Percentiles rank a stretch among this genome's conserved stretches.
Evolutionary conservation across 2,888 invertebrate genomes (phyloP).

Genomic region (Xestia ashworthii): DNA sequence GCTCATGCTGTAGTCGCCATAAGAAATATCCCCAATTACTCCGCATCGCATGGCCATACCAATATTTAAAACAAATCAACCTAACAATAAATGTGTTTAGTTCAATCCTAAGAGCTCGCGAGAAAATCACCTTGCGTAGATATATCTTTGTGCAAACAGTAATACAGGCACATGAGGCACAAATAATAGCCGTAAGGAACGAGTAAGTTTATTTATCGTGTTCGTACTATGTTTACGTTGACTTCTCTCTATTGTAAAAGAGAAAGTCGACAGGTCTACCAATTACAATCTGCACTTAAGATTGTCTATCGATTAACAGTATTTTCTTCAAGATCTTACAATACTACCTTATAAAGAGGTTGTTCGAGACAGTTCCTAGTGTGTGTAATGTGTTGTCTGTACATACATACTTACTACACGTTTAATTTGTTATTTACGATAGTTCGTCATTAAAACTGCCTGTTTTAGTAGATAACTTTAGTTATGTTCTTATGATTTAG

Average conservation of each 20-base stretch:
- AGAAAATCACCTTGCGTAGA: slow-evolving; percentile 11
- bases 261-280: slow-evolving; percentile 50
- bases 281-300: slow-evolving; percentile 48
- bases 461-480: not conserved
- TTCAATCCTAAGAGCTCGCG: not conserved
- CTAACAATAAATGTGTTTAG: not conserved
- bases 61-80: not conserved
- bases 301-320: slow-evolving; percentile 45
- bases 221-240: slow-evolving; percentile 41
- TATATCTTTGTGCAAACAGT: slow-evolving; percentile 17
- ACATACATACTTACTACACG: slow-evolving; percentile 19
- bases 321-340: slow-evolving; percentile 40
- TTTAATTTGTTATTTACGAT: slow-evolving; percentile 35
- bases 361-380: slow-evolving; percentile 29
- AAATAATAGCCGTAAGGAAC: slow-evolving; percentile 15
- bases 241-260: slow-evolving; percentile 47
- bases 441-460: not conserved
- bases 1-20: no score
- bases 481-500: not conserved
- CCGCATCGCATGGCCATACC: not conserved
- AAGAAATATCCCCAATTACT: not conserved
- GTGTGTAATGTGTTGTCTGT: slow-evolving; percentile 1
- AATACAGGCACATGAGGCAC: not conserved
- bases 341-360: slow-evolving; percentile 48
- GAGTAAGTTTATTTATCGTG: slow-evolving; percentile 37